A percentile compares a stretch with the other conserved stretches of the same genome.
Evolutionary conservation across 2,797 vertebrate species (phyloP).

Genomic region (Poeciliopsis paucimaculata): DNA sequence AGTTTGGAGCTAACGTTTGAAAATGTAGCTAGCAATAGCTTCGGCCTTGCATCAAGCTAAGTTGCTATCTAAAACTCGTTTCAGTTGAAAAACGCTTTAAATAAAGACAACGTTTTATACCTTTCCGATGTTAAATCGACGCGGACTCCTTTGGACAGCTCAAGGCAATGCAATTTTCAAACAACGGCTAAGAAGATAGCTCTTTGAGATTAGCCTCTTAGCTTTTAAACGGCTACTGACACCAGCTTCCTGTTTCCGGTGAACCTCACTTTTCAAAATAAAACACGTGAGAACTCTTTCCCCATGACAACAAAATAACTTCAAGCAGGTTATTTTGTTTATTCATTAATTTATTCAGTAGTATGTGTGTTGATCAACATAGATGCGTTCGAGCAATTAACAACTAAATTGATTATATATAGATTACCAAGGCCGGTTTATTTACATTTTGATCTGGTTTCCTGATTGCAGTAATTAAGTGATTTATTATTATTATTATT

Average conservation of each 20-base stretch:
- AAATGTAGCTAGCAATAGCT: conserved; percentile 37
- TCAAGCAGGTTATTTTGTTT: neutral
- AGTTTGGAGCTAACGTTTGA: neutral
- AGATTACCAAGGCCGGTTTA: neutral
- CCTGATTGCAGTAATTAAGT: neutral
- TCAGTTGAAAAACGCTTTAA: neutral
- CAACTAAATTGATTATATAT: neutral
- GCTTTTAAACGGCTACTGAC: conserved; percentile 17
- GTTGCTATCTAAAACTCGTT: conserved; percentile 12
- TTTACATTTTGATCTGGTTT: neutral
- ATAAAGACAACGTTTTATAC: conserved; percentile 7
- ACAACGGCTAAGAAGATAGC: neutral
- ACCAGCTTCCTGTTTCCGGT: conserved; percentile 52
- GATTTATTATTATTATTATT: too few species aligned
- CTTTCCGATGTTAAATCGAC: conserved; percentile 2
- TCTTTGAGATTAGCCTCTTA: conserved; percentile 34
- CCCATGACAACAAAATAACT: neutral
- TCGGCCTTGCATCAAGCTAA: conserved; percentile 32
- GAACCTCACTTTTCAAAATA: conserved; percentile 49
- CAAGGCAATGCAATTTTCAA: neutral
- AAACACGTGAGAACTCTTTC: conserved; percentile 12
- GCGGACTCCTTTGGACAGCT: neutral
- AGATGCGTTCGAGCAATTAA: neutral
- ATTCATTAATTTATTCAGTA: neutral
- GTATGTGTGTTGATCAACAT: neutral